These are phyloP conservation scores for Drosophila nannoptera DNA, from an alignment of 1,140 invertebrate genomes.

Conservation along the genomic window DNA sequence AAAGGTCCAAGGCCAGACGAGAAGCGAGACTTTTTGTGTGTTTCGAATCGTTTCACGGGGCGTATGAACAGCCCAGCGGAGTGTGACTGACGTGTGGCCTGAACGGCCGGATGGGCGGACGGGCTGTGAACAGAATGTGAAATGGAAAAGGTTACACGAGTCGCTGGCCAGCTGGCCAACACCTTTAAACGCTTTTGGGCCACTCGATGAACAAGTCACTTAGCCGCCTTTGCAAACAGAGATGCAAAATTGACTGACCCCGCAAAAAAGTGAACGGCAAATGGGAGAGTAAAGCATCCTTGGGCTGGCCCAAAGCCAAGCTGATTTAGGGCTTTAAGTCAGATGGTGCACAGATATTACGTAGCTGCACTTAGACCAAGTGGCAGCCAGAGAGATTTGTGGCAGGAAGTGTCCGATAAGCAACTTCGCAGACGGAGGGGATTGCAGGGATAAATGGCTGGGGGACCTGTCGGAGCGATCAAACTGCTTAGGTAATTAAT, in stretches of 20 bases:
- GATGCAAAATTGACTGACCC: conserved; percentile 55
- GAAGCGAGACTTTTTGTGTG: conserved; percentile 1
- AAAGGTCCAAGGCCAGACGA: conserved; percentile 20
- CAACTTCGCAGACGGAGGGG: conserved; percentile 7
- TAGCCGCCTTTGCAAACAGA: conserved; percentile 34
- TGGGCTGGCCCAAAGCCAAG: conserved; percentile 55
- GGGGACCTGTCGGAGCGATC: conserved; percentile 11
- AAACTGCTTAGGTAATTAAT: conserved; percentile 33
- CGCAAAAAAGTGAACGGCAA: conserved; percentile 5
- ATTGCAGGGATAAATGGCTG: conserved; percentile 12
- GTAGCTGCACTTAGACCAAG: conserved; percentile 31
- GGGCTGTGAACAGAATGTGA: conserved; percentile 24
- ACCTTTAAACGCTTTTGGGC: conserved; percentile 45
- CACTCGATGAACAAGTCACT: conserved; percentile 66
- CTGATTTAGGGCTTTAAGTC: conserved; percentile 63
- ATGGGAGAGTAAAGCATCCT: conserved; percentile 1
- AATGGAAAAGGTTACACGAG: conserved; percentile 25
- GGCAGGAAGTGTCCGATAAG: conserved; percentile 66
- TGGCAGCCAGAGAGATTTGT: conserved; percentile 58
- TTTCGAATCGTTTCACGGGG: conserved; percentile 7
- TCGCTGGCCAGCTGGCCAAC: conserved; percentile 38
- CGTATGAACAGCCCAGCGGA: conserved; percentile 30
- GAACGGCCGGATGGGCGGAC: background rate
- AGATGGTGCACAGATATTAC: conserved; percentile 31
- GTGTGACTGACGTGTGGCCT: conserved; percentile 23